Base-by-base conservation (phyloP, 2,113 vertebrate species). In the Onychostruthus taczanowskii region DNA sequence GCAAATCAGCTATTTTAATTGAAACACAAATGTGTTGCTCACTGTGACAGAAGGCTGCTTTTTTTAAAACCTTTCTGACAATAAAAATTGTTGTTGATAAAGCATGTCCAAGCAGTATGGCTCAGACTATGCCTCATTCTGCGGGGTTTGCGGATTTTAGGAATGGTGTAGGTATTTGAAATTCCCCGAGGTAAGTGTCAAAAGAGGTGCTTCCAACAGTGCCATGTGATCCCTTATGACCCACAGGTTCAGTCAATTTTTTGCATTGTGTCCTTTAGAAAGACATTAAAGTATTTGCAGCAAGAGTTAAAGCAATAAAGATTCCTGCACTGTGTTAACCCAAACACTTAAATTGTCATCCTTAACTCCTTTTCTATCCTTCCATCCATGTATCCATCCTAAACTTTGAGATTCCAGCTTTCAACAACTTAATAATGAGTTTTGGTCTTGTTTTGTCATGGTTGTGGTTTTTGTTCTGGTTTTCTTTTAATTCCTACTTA, bases 261-360 rank as follows among this genome's bases (percentile, higher is more conserved):
- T 72, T 66, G 3, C 28, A 16, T 72, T 49, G 11, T 3, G 35
- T 7, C 10, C 82, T 74, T 87, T 23, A 67, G 28, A 63, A 94
- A 13, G 13, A 37, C 2, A 33, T 35, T 47, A 10, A 59, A 61
- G 2, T 31, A 15, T 35, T 44, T 12, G 3, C 10, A 55, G 14
- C 68, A 52, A 56, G 5, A 62, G 2, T 50, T 74, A 30, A 62
- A 67, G 9, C 4, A 55, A 28, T 17, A 16, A 2, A 30, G 10
- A 24, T 8, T 67, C 2, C 16, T 56, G 2, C 8, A 23, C 0
- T 0, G 6, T 66, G n/a, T 3, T 61, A 50, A 93, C 35, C 0
- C 18, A 77, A 59, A 35, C 5, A 61, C 61, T 64, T 86, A 30
- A 77, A 39, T 19, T 22, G 11, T 52, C 30, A 59, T 46, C 16